These are phyloP conservation scores for Eupithecia subfuscata DNA, from an alignment of 2,888 invertebrate genomes.

Conservation along the genomic window DNA sequence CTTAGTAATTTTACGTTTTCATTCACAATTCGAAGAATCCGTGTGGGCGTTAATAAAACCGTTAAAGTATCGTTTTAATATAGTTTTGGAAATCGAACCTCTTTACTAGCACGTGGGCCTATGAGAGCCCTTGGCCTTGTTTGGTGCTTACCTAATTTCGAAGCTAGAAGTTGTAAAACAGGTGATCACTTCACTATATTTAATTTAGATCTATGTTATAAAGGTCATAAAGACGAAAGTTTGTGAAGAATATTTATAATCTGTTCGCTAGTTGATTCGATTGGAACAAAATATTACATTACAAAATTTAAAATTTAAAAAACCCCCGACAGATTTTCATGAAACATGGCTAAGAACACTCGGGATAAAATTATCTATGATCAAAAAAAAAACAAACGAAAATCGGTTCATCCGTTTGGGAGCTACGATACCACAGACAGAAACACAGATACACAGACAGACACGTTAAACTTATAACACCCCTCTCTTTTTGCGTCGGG, in stretches of 20 bases:
- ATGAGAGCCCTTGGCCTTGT: conserved; percentile 35
- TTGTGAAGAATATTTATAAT: not conserved
- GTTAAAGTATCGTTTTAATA: conserved; percentile 44
- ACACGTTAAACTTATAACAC: too few relatives aligned
- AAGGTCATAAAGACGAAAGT: not conserved
- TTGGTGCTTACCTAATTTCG: not conserved
- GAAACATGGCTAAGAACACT: too few relatives aligned
- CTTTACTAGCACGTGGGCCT: conserved; percentile 28
- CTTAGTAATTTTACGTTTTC: conserved; percentile 31
- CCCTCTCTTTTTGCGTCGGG: too few relatives aligned
- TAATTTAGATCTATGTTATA: too few relatives aligned
- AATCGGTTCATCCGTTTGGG: too few relatives aligned
- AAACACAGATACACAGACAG: too few relatives aligned
- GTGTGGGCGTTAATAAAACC: conserved; percentile 48
- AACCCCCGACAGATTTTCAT: too few relatives aligned
- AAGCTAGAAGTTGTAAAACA: not conserved
- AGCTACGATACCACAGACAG: too few relatives aligned
- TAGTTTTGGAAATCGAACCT: conserved; percentile 34
- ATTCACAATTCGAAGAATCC: conserved; percentile 47
- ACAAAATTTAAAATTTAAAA: too few relatives aligned
- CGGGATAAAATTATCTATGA: too few relatives aligned
- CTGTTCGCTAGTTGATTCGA: not conserved
- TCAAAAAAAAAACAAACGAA: too few relatives aligned
- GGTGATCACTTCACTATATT: not conserved
- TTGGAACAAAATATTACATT: not conserved